phyloP scores from a whole-genome alignment of 2,888 invertebrate genomes.

The Elaeidobius kamerunicus region DNA sequence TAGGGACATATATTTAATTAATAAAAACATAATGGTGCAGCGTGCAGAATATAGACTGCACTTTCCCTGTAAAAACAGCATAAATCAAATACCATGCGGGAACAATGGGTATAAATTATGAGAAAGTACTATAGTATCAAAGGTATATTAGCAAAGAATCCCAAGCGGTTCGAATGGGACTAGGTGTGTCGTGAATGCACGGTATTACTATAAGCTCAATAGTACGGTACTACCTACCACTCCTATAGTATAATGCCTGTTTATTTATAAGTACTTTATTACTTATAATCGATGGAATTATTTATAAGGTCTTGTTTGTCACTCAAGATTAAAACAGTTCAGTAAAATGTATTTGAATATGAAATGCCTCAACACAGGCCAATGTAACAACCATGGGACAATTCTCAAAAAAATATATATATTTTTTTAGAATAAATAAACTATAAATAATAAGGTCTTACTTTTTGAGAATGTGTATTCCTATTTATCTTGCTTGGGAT shows the following conservation, averaged over 20 bases:
- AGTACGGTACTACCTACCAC: conserved; percentile 11
- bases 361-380: too few species aligned
- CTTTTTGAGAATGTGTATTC: too few species aligned
- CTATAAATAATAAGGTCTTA: too few species aligned
- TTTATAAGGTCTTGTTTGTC: conserved; percentile 10
- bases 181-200: conserved; percentile 17
- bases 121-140: conserved; percentile 19
- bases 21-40: too few species aligned
- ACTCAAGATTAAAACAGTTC: too few species aligned
- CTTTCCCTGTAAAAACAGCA: conserved; percentile 14
- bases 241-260: conserved; percentile 6
- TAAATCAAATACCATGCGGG: conserved; percentile 21
- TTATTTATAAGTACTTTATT: background rate
- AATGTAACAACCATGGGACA: too few species aligned
- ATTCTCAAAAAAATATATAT: too few species aligned
- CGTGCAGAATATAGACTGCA: conserved; percentile 1
- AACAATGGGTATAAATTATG: conserved; percentile 27
- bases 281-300: conserved; percentile 9
- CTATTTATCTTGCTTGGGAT: too few species aligned
- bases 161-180: conserved; percentile 18
- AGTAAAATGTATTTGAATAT: too few species aligned
- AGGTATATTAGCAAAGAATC: conserved; percentile 24
- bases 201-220: conserved; percentile 1
- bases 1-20: too few species aligned
- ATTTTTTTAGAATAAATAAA: too few species aligned